These are phyloP conservation scores for Arenaria interpres DNA, from an alignment of 2,113 vertebrate genomes.

Conservation along the genomic window DNA sequence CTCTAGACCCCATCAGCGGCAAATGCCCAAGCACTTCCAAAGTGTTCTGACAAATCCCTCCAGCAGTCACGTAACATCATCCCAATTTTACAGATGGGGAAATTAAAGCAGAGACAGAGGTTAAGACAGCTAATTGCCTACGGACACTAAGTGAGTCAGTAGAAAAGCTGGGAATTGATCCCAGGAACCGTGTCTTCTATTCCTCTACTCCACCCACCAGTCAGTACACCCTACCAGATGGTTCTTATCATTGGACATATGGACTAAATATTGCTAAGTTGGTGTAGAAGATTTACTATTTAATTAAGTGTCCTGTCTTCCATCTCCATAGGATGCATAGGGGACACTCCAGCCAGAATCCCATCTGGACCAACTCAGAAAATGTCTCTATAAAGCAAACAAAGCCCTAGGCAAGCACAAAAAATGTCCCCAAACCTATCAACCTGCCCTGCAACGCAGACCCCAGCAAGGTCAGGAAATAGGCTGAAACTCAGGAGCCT, in stretches of 20 bases:
- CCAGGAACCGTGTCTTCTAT: constrained; percentile 41
- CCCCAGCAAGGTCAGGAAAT: neutral
- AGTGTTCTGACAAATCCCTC: constrained; percentile 19
- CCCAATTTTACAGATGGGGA: constrained; percentile 45
- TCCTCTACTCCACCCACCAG: constrained; percentile 53
- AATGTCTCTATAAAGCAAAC: neutral
- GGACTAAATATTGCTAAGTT: constrained; percentile 56
- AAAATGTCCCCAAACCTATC: neutral
- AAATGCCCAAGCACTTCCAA: neutral
- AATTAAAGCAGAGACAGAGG: constrained; percentile 53
- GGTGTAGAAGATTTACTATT: constrained; percentile 30
- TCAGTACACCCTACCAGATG: constrained; percentile 43
- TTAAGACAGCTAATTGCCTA: constrained; percentile 53
- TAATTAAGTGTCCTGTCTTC: constrained; percentile 45
- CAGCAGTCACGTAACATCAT: constrained; percentile 45
- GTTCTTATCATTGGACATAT: constrained; percentile 63
- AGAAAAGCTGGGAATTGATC: constrained; percentile 57
- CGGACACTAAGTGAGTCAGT: constrained; percentile 40
- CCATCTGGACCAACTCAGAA: constrained; percentile 23
- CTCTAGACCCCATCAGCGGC: neutral
- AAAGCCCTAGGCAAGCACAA: neutral
- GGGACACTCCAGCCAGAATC: constrained; percentile 29
- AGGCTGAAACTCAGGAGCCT: neutral
- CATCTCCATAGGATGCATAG: neutral
- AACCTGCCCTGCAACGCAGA: neutral